Base-by-base conservation (phyloP, 1,140 invertebrate species). In the Solenopsis fugax region DNA sequence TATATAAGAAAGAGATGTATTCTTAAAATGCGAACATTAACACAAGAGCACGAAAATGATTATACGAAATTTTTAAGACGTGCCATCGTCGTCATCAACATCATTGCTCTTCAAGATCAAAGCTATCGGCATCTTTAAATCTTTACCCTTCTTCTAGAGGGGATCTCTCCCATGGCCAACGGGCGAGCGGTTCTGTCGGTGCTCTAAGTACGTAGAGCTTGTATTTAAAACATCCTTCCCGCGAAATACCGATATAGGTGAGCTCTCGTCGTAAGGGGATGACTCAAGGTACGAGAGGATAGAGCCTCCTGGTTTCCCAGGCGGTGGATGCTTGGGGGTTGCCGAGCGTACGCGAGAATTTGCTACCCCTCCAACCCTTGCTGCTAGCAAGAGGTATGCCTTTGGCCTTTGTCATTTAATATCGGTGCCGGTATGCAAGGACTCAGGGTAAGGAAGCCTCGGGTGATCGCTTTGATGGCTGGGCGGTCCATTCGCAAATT, bases 361-460 rank as follows among this genome's bases (percentile, higher is more conserved):
- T 93, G 86, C 87, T 87, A 92, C 87, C 87, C 92, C 87, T 64
- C 78, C 77, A 94, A 93, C 93, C 93, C 93, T 92, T 93, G 89
- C 88, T 89, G 90, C 89, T 81, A 88, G 87, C 73, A 41, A 65
- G 87, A 92, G 95, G 94, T 95, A 95, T 95, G 93, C 94, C 94
- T 95, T 95, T 95, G 95, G 90, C 93, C 94, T 95, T 95, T 95
- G 95, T 95, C 94, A 95, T 95, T 95, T 94, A 95, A 95, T 95
- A 95, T 95, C 91, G 93, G 92, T 92, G 90, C 93, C 91, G 95
- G 94, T 94, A 95, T 95, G 94, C 93, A 91, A 94, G 92, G 93
- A 93, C 91, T 89, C 92, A 82, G 71, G 87, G 87, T 93, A 94
- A 94, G 93, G 92, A 94, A 95, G 94, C 94, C 94, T 95, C 93